A percentile compares a stretch with the other conserved stretches of the same genome.
Conservation (phyloP, 2,797 vertebrate species). For the Molossus molossus region DNA sequence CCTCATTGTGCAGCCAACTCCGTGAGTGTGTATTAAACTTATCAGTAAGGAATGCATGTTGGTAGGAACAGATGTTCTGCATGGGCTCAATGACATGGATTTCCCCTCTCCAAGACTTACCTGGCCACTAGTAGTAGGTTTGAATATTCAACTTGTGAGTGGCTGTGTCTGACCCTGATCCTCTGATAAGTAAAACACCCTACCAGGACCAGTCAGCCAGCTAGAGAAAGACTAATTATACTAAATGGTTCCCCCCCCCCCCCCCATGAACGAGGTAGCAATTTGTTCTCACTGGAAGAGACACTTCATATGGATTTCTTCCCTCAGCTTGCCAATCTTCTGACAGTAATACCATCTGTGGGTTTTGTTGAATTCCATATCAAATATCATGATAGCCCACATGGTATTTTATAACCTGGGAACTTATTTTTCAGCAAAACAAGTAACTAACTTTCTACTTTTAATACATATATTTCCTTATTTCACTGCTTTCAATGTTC, state of each 20-base stretch:
- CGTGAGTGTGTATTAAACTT: slow-evolving; percentile 15
- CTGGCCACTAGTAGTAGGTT: not conserved
- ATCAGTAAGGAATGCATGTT: slow-evolving; percentile 3
- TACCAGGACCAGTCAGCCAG: not conserved
- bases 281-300: slow-evolving; percentile 29
- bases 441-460: not conserved
- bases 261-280: slow-evolving; percentile 10
- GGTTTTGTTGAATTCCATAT: slow-evolving; percentile 30
- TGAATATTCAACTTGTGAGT: slow-evolving; percentile 16
- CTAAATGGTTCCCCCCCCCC: not conserved
- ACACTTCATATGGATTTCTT: slow-evolving; percentile 37
- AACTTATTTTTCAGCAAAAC: slow-evolving; percentile 60
- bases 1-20: not conserved
- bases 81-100: not conserved
- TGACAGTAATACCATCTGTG: slow-evolving; percentile 49
- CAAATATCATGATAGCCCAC: not conserved
- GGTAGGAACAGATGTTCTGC: slow-evolving; percentile 23
- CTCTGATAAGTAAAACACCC: slow-evolving; percentile 30
- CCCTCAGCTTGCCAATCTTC: slow-evolving; percentile 48
- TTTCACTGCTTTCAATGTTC: not conserved
- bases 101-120: not conserved
- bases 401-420: slow-evolving; percentile 22
- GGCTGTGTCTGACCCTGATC: not conserved
- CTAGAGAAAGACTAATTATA: slow-evolving; percentile 52
- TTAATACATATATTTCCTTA: not conserved